Evolutionary conservation across 2,888 invertebrate genomes (phyloP), one percentile per base, ranked within the genome.

Genomic region (Linnaemya tessellans): DNA sequence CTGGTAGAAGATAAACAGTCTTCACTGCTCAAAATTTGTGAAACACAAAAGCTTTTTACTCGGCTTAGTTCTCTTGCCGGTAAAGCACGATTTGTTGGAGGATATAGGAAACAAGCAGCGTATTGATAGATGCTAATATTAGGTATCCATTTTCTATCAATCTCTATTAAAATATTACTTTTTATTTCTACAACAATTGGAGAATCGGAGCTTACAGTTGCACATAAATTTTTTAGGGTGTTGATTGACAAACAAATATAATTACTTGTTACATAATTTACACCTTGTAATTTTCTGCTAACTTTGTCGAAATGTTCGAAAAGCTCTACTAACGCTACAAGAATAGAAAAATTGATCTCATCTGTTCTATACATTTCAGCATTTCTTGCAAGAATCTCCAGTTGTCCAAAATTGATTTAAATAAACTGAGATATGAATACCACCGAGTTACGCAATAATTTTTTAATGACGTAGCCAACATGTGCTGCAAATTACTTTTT

Each of bases 361-460:
- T 41, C 38, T 41, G 49, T 3, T 70, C 41, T 70, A 68, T 68
- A 15, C 20, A 68, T 38, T 38, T 68, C 54, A 20, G 20, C 38
- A 22, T 70, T 70, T 35, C 22, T 70, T 70, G 22, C 15, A 54
- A 70, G 68, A 22, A 70, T 54, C 38, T 25, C 60, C 73, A 73
- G 49, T 73, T 60, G 43, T 49, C 35, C 5, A 58, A 71, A 56
- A 71, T 71, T 43, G 58, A 58, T 71, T 30, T 56, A 60, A 46
- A 65, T 22, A 70, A 70, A 70, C 20, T 70, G n/a, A 70, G 38
- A 49, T 70, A 22, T 15, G 68, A 54, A 56, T 41, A n/a, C 54
- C 54, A 56, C 7, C 41, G 25, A 56, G 25, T 41, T 58, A 56
- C 5, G 54, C 56, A 70, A 54, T 54, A 38, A 20, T 70, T 67